phyloP scores from a whole-genome alignment of 92 coral and sea anemone species.

The Actinostola sp. region DNA sequence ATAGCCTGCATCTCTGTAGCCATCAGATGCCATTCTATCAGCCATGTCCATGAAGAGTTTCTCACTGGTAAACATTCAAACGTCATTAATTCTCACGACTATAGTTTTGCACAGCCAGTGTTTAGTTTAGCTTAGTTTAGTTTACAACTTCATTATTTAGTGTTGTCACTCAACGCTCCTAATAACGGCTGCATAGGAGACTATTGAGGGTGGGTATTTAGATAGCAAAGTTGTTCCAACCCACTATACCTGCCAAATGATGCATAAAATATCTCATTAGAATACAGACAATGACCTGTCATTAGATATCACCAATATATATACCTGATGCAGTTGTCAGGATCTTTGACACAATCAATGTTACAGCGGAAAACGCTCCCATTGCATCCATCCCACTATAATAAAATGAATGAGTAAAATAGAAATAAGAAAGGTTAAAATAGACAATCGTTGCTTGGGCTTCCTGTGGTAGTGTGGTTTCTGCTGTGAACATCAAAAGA shows the following conservation, averaged over 20 bases:
- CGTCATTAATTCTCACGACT: neutral
- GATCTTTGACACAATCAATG: constrained; percentile 83
- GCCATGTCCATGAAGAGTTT: constrained; percentile 93
- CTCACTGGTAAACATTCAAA: constrained; percentile 62
- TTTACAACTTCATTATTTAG: neutral
- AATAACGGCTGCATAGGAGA: neutral
- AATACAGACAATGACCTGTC: neutral
- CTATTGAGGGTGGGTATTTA: neutral
- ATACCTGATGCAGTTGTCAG: constrained; percentile 90
- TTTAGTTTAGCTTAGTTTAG: no score
- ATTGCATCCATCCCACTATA: constrained; percentile 99
- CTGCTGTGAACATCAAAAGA: no score
- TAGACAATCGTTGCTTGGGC: neutral
- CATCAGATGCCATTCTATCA: constrained; percentile 84
- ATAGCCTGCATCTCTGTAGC: constrained; percentile 86
- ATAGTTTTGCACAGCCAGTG: neutral
- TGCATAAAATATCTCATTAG: no score
- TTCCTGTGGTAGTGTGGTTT: no score
- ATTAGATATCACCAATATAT: no score
- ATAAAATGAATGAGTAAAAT: constrained; percentile 5
- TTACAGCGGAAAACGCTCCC: constrained; percentile 99
- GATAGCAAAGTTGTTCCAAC: neutral
- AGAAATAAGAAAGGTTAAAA: neutral
- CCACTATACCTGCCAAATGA: no score
- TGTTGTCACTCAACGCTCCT: neutral